phyloP scores from a whole-genome alignment of 1,140 invertebrate genomes.

The Gonioctena quinquepunctata region DNA sequence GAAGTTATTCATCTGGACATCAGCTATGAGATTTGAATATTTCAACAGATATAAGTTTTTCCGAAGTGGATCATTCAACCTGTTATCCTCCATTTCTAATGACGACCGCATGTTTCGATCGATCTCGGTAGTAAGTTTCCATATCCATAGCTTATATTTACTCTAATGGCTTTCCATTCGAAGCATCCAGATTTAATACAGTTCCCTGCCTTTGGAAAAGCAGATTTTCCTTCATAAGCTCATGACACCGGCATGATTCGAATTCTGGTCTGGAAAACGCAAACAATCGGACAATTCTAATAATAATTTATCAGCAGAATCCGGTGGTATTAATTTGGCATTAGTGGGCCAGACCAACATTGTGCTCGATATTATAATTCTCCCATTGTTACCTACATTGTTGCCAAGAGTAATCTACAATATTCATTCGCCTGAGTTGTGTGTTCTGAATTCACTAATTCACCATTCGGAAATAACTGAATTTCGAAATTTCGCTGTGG shows the following conservation, averaged over 20 bases:
- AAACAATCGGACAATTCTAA: conserved; percentile 39
- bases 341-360: conserved; percentile 29
- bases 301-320: conserved; percentile 42
- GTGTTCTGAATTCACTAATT: conserved; percentile 4
- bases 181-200: background rate
- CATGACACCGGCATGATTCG: conserved; percentile 12
- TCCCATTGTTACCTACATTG: conserved; percentile 25
- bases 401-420: conserved; percentile 32
- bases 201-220: conserved; percentile 6
- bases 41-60: too few relatives aligned
- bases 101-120: too few relatives aligned
- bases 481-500: background rate
- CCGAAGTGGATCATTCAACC: too few relatives aligned
- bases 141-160: too few relatives aligned
- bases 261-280: conserved; percentile 40
- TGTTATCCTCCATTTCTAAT: too few relatives aligned
- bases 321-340: conserved; percentile 35
- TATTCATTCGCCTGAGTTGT: conserved; percentile 25
- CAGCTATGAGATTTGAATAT: too few relatives aligned
- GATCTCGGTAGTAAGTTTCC: too few relatives aligned
- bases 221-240: background rate
- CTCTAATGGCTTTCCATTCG: too few relatives aligned
- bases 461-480: background rate
- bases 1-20: too few relatives aligned
- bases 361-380: conserved; percentile 36